Base-by-base conservation (phyloP, 30 jellyfish, hydroid and myxozoan species). In the Nemopilema nomurai region DNA sequence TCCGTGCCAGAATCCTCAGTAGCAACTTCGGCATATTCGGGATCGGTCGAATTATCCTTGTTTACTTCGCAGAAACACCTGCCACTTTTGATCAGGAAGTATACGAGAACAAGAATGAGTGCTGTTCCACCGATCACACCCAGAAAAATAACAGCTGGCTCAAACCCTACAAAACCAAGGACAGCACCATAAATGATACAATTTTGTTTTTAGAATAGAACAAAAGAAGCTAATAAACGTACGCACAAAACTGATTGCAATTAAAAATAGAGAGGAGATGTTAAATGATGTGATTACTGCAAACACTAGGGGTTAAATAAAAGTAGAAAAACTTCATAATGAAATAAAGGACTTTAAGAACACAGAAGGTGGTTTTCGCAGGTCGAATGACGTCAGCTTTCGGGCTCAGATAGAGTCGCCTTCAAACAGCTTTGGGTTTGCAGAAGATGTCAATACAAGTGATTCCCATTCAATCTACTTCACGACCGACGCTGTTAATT, bases 101-200 rank as follows among this genome's bases (percentile, higher is more conserved):
- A 90, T 8, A 83, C 49, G 27, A 77, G 27, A 65, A 90, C 30
- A 50, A 90, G 84, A 8, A 90, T 52, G n/a, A 90, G 31, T 0
- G 87, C 81, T 4, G 90, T 83, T 18, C 90, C 88, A 0, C 90
- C 90, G 57, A 90, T 74, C 26, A 67, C 97, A 30, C 93, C 94
- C 18, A 90, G 83, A 49, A 90, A 89, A 1, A 89, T 82, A 71
- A 82, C 85, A 18, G 90, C 93, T 9, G 86, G 90, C 62, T 79
- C 87, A 69, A 69, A 81, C 97, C 93, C 97, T 89, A 24, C 49
- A 81, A 80, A 41, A 27, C 17, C n/a, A 18, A 82, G 26, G 19
- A 71, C 20, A 67, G n/a, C n/a, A n/a, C n/a, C n/a, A n/a, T n/a
- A n/a, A n/a, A n/a, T n/a, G n/a, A n/a, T n/a, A n/a, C n/a, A n/a